Conservation (phyloP, 1,140 invertebrate species). For the Tetragnatha versicolor region DNA sequence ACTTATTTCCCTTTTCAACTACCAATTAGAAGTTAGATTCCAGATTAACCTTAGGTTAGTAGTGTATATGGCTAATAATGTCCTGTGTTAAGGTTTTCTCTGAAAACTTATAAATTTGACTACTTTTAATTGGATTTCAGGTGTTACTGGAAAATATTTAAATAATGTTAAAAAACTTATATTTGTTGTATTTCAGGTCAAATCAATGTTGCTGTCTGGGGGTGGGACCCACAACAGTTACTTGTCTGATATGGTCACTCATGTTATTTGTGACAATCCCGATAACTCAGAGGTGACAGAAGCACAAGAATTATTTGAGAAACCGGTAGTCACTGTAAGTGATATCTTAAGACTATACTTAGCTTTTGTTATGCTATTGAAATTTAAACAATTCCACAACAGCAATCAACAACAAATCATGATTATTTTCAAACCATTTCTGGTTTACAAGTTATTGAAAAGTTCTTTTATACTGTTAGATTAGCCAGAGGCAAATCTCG, state of each 20-base stretch:
- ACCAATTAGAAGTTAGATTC: no score
- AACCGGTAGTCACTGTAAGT: constrained; percentile 80
- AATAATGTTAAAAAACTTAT: background rate
- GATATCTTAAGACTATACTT: no score
- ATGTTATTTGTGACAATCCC: constrained; percentile 84
- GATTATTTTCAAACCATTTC: no score
- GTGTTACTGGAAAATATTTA: background rate
- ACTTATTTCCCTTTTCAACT: no score
- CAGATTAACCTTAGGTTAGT: no score
- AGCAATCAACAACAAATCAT: no score
- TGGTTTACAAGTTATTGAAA: no score
- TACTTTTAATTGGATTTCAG: background rate
- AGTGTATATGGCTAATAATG: background rate
- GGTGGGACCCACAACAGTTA: constrained; percentile 85
- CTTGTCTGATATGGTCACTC: constrained; percentile 86
- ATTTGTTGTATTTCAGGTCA: constrained; percentile 69
- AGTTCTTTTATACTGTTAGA: no score
- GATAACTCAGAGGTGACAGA: constrained; percentile 80
- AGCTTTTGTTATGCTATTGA: no score
- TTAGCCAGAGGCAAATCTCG: no score
- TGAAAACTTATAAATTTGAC: background rate
- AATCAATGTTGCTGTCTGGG: constrained; percentile 77
- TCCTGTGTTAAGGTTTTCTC: background rate
- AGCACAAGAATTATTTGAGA: constrained; percentile 88
- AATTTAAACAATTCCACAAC: no score